phyloP scores from a whole-genome alignment of 2,113 vertebrate genomes.

The Embiotoca jacksoni region DNA sequence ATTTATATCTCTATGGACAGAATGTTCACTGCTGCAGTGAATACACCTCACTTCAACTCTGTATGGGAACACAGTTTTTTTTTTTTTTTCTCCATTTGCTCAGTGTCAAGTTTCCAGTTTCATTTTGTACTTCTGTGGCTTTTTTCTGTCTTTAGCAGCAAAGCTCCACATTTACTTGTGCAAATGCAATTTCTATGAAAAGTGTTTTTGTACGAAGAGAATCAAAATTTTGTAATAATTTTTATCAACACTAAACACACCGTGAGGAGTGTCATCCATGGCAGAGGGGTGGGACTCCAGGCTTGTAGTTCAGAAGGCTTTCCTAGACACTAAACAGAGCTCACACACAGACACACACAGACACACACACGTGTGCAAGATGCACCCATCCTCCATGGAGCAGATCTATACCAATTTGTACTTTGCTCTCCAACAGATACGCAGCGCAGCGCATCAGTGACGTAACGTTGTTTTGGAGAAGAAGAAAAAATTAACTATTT shows the following conservation, averaged over 20 bases:
- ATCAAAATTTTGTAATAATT: slow-evolving; percentile 96
- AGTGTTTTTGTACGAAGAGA: slow-evolving; percentile 95
- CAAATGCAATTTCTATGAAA: slow-evolving; percentile 99
- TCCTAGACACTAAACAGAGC: slow-evolving; percentile 31
- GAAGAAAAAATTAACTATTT: slow-evolving; percentile 89
- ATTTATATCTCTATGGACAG: slow-evolving; percentile 84
- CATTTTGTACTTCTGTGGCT: slow-evolving; percentile 84
- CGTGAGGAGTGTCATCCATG: slow-evolving; percentile 73
- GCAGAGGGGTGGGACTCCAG: slow-evolving; percentile 38
- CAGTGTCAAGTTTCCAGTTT: slow-evolving; percentile 60
- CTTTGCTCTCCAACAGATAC: slow-evolving; percentile 17
- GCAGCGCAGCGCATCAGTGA: slow-evolving; percentile 80
- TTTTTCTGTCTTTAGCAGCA: slow-evolving; percentile 77
- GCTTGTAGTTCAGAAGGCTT: slow-evolving; percentile 37
- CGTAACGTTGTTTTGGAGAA: slow-evolving; percentile 89
- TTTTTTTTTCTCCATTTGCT: slow-evolving; percentile 39
- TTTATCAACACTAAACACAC: slow-evolving; percentile 95
- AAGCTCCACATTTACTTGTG: slow-evolving; percentile 95
- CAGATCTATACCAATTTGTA: slow-evolving; percentile 39
- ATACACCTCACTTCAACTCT: slow-evolving; percentile 55
- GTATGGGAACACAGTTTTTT: slow-evolving; percentile 42
- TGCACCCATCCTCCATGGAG: slow-evolving; percentile 53
- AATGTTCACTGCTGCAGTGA: slow-evolving; percentile 75
- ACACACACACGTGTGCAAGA: slow-evolving; percentile 22
- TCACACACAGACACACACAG: slow-evolving; percentile 23